Base-by-base conservation (phyloP, 2,113 vertebrate species). In the Larimichthys crocea region DNA sequence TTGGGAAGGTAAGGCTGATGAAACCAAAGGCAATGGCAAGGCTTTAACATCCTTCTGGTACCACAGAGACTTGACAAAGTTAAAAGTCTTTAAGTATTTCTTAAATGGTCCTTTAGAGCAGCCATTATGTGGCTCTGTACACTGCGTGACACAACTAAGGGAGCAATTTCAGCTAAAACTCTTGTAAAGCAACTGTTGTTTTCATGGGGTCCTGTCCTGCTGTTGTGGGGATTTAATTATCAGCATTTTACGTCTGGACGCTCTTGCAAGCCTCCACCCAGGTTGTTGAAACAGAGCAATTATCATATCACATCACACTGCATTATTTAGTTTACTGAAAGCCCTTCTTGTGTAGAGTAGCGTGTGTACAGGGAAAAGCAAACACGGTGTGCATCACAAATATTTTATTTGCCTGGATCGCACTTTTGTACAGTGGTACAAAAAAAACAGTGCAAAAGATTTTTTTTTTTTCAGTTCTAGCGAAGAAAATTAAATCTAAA, bases 281-380 rank as follows among this genome's bases (percentile, higher is more conserved):
- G 65, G 48, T 88, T 89, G 72, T 76, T 80, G 68, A 79, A 83
- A 90, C 71, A 74, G 52, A 78, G 76, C 71, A 88, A 87, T 90
- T 88, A 74, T 85, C 73, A 69, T 79, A 31, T 82, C 64, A 70
- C 48, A 80, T 85, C 70, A 80, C 63, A 35, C 80, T 85, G 81
- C 81, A 90, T 83, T 86, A 88, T 92, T 86, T 81, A 49, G 48
- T 77, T 89, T 46, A 71, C 44, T 76, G 14, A 82, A 76, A 82
- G 64, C 52, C 22, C 57, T 42, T 59, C 55, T 83, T 44, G 20
- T 61, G 66, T 76, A 9, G 10, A 49, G 64, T 42, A 74, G 70
- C 16, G 17, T 68, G 60, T 24, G 69, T 59, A 60, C 50, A 53
- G 10, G 64, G 29, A n/a, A n/a, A 77, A 49, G 61, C 35, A 73